phyloP scores from a whole-genome alignment of 2,797 vertebrate species.

The Steatocranus sp. region DNA sequence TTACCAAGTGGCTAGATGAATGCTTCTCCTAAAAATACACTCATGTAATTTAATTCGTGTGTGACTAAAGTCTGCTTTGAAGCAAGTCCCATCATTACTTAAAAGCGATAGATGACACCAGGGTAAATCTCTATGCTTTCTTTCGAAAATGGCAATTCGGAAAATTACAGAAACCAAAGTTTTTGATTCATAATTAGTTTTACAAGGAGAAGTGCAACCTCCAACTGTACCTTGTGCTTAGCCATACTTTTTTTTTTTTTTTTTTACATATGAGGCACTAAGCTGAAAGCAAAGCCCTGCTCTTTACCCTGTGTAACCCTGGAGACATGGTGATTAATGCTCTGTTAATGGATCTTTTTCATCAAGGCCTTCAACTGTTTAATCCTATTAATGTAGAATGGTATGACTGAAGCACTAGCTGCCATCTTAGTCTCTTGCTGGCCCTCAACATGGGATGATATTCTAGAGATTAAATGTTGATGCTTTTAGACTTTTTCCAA shows the following conservation, averaged over 20 bases:
- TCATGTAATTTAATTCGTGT: neutral
- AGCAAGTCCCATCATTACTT: neutral
- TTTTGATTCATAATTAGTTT: neutral
- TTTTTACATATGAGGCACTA: neutral
- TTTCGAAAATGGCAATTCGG: neutral
- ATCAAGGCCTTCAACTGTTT: conserved; percentile 31
- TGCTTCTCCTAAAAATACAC: neutral
- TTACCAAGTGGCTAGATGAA: neutral
- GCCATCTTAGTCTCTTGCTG: conserved; percentile 20
- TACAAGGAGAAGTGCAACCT: neutral
- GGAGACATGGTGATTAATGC: conserved; percentile 35
- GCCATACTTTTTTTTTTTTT: neutral
- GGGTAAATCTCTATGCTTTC: neutral
- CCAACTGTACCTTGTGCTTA: neutral
- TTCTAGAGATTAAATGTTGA: neutral
- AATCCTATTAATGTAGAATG: conserved; percentile 42
- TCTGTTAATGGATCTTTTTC: conserved; percentile 30
- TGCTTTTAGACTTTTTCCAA: neutral
- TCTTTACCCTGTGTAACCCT: neutral
- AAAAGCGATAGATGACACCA: neutral
- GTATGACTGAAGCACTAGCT: conserved; percentile 11
- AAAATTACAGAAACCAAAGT: neutral
- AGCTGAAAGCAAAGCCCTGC: conserved; percentile 4
- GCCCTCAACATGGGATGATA: conserved; percentile 3
- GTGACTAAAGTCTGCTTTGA: neutral